phyloP scores from a whole-genome alignment of 2,888 invertebrate genomes.

The Noctuana brunneofusca region DNA sequence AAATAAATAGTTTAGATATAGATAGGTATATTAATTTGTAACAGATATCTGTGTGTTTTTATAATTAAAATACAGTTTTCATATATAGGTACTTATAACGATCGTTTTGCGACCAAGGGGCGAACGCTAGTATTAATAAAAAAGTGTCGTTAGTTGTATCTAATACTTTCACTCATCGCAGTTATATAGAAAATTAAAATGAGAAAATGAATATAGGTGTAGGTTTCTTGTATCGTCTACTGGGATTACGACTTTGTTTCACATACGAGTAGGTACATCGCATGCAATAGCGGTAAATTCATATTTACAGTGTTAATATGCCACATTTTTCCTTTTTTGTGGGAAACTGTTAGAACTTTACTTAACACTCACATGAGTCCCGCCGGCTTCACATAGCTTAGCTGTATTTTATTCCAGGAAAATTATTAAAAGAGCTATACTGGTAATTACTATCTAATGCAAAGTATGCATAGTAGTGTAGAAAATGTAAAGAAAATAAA shows the following conservation, averaged over 20 bases:
- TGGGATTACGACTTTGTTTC: constrained; percentile 6
- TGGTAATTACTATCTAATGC: background rate
- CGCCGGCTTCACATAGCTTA: constrained; percentile 25
- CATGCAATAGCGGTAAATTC: constrained; percentile 20
- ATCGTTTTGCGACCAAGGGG: too few relatives aligned
- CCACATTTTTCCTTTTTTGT: constrained; percentile 29
- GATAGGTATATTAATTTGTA: too few relatives aligned
- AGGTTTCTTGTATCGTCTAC: constrained; percentile 4
- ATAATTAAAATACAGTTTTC: too few relatives aligned
- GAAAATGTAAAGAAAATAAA: too few relatives aligned
- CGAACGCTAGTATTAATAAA: too few relatives aligned
- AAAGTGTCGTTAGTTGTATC: background rate
- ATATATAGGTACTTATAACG: too few relatives aligned
- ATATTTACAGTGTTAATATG: constrained; percentile 25
- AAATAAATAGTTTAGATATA: too few relatives aligned
- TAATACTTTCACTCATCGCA: background rate
- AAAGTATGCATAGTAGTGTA: background rate
- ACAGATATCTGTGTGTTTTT: too few relatives aligned
- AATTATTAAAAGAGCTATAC: constrained; percentile 15
- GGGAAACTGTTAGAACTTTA: constrained; percentile 11
- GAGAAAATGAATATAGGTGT: constrained; percentile 1
- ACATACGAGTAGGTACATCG: constrained; percentile 3
- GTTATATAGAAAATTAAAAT: background rate
- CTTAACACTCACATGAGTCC: constrained; percentile 17
- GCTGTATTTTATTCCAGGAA: constrained; percentile 22